Conservation (phyloP, 2,797 vertebrate species). For the Propithecus perrieri region DNA sequence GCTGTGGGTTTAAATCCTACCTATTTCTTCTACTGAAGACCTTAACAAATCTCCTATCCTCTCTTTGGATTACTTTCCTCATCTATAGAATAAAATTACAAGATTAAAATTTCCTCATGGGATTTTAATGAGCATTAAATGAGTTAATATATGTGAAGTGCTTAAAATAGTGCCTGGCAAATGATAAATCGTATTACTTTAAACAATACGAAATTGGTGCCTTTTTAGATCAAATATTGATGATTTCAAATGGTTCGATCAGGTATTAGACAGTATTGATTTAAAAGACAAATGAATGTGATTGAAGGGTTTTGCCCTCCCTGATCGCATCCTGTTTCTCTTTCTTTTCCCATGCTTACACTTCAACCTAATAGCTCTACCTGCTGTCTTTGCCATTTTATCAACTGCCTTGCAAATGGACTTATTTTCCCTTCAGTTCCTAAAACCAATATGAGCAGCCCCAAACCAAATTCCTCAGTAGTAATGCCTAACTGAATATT, state of each 20-base stretch:
- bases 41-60: background rate
- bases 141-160: background rate
- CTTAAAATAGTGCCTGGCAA: background rate
- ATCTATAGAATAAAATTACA: background rate
- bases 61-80: background rate
- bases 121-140: background rate
- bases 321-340: background rate
- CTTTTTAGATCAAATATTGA: background rate
- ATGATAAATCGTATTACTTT: background rate
- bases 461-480: background rate
- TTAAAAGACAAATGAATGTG: background rate
- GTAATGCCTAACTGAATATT: background rate
- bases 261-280: background rate
- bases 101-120: background rate
- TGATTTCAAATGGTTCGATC: background rate
- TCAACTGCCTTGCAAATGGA: background rate
- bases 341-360: background rate
- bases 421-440: background rate
- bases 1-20: background rate
- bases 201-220: background rate
- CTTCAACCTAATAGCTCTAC: background rate
- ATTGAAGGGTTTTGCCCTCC: background rate
- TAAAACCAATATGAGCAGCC: background rate
- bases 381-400: background rate
- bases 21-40: background rate